Base-by-base conservation (phyloP, 1,140 invertebrate genomes). In the Apis florea region DNA sequence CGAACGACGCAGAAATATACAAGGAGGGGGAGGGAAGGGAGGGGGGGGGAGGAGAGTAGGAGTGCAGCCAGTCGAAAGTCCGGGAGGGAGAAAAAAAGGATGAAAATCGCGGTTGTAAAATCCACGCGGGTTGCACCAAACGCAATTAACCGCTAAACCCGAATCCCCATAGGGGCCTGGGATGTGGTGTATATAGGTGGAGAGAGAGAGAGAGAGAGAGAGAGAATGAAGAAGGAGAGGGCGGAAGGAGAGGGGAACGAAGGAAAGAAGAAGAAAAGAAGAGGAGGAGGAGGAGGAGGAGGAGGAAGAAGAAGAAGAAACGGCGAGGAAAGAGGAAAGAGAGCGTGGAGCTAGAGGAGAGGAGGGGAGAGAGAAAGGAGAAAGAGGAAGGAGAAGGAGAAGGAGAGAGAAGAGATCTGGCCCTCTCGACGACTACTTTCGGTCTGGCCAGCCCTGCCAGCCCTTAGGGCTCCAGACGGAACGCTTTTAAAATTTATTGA, bases 401-500 rank as follows among this genome's bases (percentile, higher is more conserved):
- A n/a, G 76, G 66, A 88, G 66, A 83, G 83, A 82, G 69, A 88
- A 64, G 79, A 83, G 80, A 85, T 66, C 81, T 85, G 87, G 88
- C 87, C 86, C 85, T 88, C 78, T 83, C 88, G 86, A 88, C 87
- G 83, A 88, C 85, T 89, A 87, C 84, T 91, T 92, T 93, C 85
- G 88, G 89, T 92, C 92, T 91, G 90, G 91, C 91, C 92, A 91
- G 91, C 90, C 91, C 91, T 92, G 90, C 89, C 90, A 92, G 93
- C 92, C 93, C 93, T 93, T 89, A 92, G 92, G 93, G 93, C 93
- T 91, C 92, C 93, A 94, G 93, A 93, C 93, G 92, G 92, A 93
- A 92, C 93, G 92, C 93, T 93, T 94, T 94, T 94, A 94, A 94
- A 94, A 94, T 94, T 94, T 94, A 94, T 94, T 94, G 93, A 94